Conservation (phyloP, 2,113 vertebrate genomes). For the Seriola rivoliana region DNA sequence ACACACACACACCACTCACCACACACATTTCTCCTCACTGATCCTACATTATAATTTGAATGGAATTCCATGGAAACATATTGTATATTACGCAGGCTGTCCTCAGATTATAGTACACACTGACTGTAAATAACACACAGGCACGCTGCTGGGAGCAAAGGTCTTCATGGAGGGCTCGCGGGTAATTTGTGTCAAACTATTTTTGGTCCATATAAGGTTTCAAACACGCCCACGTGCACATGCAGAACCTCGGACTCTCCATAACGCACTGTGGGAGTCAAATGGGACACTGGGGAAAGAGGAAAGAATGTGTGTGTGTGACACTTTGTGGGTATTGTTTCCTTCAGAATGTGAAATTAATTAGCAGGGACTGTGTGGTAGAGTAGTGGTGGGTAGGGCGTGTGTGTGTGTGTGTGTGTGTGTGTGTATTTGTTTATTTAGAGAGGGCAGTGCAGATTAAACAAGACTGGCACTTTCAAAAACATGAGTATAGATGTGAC, state of each 20-base stretch:
- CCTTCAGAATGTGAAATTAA: constrained; percentile 34
- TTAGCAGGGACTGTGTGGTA: constrained; percentile 5
- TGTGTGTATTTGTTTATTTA: background rate
- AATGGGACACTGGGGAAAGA: constrained; percentile 5
- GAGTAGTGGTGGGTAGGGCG: background rate
- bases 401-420: background rate
- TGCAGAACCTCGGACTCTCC: constrained; percentile 3
- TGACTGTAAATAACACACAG: constrained; percentile 47
- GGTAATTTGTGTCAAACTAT: constrained; percentile 73
- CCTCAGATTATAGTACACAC: constrained; percentile 61
- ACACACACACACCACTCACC: background rate
- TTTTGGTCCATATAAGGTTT: constrained; percentile 82
- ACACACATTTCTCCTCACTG: constrained; percentile 18
- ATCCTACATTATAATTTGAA: constrained; percentile 66
- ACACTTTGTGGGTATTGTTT: constrained; percentile 26
- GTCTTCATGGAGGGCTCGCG: constrained; percentile 29
- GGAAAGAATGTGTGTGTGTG: constrained; percentile 30
- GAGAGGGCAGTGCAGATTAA: background rate
- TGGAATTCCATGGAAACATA: constrained; percentile 48
- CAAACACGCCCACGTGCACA: constrained; percentile 54
- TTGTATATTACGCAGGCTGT: background rate
- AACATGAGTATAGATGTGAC: background rate
- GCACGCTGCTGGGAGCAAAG: constrained; percentile 42
- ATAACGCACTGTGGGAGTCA: constrained; percentile 10
- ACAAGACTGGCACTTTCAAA: background rate